Conservation (phyloP, 2,888 invertebrate species). For the Cataglyphis altisquamis region DNA sequence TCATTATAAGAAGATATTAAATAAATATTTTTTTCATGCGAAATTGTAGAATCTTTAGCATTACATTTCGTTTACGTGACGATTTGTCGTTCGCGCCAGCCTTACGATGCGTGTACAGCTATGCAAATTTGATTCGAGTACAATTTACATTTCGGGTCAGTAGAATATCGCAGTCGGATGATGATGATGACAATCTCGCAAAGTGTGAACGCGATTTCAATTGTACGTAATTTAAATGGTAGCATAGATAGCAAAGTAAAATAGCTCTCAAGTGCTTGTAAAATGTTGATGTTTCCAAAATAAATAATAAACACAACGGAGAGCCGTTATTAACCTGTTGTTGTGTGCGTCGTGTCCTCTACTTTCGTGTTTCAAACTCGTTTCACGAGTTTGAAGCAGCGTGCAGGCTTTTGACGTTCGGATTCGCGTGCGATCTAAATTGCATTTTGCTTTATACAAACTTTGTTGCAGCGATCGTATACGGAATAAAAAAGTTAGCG, state of each 20-base stretch:
- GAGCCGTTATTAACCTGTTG: neutral
- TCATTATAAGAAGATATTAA: neutral
- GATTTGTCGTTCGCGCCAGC: slow-evolving; percentile 1
- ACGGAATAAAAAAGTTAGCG: neutral
- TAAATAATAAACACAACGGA: neutral
- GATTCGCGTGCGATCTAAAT: slow-evolving; percentile 25
- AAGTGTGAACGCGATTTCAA: slow-evolving; percentile 13
- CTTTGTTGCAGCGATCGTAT: neutral
- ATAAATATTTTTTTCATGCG: neutral
- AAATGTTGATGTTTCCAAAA: neutral
- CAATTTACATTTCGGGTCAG: slow-evolving; percentile 48
- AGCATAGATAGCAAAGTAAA: neutral
- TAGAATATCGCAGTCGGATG: slow-evolving; percentile 8
- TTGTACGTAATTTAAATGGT: slow-evolving; percentile 20
- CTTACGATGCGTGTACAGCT: neutral
- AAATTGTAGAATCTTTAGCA: neutral
- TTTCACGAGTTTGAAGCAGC: slow-evolving; percentile 4
- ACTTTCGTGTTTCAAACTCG: slow-evolving; percentile 4
- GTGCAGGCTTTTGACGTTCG: neutral
- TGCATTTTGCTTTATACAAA: slow-evolving; percentile 15
- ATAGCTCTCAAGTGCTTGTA: neutral
- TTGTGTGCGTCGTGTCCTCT: neutral
- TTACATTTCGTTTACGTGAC: neutral
- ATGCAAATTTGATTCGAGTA: slow-evolving; percentile 35
- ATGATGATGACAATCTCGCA: slow-evolving; percentile 12